Evolutionary conservation across 2,113 vertebrate genomes (phyloP).

Genomic region (Strigops habroptila): DNA sequence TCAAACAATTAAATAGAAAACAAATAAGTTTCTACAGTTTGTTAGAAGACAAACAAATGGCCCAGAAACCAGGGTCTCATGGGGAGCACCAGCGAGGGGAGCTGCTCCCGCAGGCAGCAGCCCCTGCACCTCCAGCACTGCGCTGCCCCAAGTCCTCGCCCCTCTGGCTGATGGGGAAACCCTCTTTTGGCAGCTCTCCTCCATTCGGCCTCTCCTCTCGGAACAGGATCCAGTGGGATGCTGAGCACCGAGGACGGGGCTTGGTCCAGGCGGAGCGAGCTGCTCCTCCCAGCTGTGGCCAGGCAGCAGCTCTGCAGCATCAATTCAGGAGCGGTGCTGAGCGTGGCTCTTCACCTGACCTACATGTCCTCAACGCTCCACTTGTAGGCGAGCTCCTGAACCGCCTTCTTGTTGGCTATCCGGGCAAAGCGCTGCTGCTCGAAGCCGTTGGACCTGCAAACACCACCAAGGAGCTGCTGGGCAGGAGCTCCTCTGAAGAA

Average conservation of each 20-base stretch:
- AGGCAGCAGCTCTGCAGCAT: not conserved
- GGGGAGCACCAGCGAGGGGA: not conserved
- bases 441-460: constrained; percentile 90
- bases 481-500: accelerated
- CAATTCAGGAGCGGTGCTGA: not conserved
- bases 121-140: not conserved
- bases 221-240: accelerated
- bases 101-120: not conserved
- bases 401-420: constrained; percentile 86
- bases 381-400: constrained; percentile 91
- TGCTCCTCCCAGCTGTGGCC: not conserved
- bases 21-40: not conserved
- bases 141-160: not conserved
- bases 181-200: not conserved
- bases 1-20: not conserved
- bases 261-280: not conserved
- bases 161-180: no score
- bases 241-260: accelerated
- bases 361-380: constrained; percentile 99
- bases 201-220: accelerated
- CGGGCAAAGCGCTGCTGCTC: constrained; percentile 89
- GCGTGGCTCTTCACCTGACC: accelerated
- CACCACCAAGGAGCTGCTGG: not conserved
- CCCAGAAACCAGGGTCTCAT: not conserved
- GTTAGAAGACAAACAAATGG: not conserved